Conservation (phyloP, 2,888 invertebrate genomes). For the Hoplodrina ambigua region DNA sequence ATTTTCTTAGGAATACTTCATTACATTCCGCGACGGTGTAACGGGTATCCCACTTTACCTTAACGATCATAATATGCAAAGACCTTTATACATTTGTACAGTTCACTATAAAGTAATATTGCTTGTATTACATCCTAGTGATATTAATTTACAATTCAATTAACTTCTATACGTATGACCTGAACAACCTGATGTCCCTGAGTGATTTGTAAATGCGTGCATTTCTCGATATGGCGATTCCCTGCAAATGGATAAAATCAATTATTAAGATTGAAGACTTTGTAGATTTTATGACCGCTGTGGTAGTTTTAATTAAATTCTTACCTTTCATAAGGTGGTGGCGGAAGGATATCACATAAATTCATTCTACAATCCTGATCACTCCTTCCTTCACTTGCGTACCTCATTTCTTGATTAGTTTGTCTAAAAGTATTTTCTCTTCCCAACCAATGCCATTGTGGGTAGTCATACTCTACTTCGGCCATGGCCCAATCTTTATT, state of each 20-base stretch:
- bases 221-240: conserved; percentile 86
- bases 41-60: conserved; percentile 65
- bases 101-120: conserved; percentile 80
- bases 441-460: conserved; percentile 88
- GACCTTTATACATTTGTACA: conserved; percentile 85
- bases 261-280: background rate
- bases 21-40: conserved; percentile 68
- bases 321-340: conserved; percentile 88
- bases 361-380: conserved; percentile 87
- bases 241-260: conserved; percentile 72
- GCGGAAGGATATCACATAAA: conserved; percentile 86
- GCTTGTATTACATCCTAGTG: conserved; percentile 88
- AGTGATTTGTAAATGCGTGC: conserved; percentile 84
- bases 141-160: conserved; percentile 80
- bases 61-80: conserved; percentile 74
- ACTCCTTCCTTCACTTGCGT: conserved; percentile 78
- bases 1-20: background rate
- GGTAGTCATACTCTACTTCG: conserved; percentile 87
- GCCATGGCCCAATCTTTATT: conserved; percentile 87
- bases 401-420: conserved; percentile 77
- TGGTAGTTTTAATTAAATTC: background rate
- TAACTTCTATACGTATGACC: conserved; percentile 86
- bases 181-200: conserved; percentile 87
- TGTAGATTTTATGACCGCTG: background rate
- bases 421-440: conserved; percentile 87